phyloP scores from a whole-genome alignment of 2,113 vertebrate genomes.

The Paedocypris sp. region DNA sequence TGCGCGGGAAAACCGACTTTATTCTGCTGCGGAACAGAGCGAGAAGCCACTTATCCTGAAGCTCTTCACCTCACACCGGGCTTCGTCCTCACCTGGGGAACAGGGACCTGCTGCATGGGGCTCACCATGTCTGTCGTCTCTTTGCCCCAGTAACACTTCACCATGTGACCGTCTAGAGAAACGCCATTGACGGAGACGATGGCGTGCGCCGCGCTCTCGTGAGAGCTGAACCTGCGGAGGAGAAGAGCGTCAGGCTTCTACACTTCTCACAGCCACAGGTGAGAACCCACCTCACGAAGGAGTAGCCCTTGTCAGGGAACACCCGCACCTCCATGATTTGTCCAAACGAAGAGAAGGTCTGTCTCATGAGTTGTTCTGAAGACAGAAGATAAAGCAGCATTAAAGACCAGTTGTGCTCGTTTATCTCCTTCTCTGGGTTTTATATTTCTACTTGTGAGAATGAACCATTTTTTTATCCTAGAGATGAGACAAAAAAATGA shows the following conservation, averaged over 20 bases:
- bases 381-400: conserved; percentile 16
- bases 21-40: conserved; percentile 66
- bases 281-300: conserved; percentile 78
- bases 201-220: conserved; percentile 93
- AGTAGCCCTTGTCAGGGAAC: conserved; percentile 97
- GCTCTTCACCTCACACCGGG: not conserved
- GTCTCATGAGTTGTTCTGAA: conserved; percentile 95
- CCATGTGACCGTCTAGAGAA: conserved; percentile 83
- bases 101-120: conserved; percentile 76
- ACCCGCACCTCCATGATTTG: conserved; percentile 96
- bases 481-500: no score
- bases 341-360: conserved; percentile 93
- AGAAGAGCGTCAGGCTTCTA: not conserved
- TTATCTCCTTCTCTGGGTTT: no score
- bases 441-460: no score
- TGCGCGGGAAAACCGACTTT: conserved; percentile 85
- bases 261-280: not conserved
- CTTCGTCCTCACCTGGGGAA: conserved; percentile 52
- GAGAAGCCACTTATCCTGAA: not conserved
- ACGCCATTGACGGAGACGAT: conserved; percentile 97
- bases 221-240: conserved; percentile 77
- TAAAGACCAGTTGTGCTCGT: no score
- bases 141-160: conserved; percentile 98
- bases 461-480: no score
- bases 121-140: conserved; percentile 80